phyloP scores from a whole-genome alignment of 2,888 invertebrate species.

The Melikaiella ostensackeni region DNA sequence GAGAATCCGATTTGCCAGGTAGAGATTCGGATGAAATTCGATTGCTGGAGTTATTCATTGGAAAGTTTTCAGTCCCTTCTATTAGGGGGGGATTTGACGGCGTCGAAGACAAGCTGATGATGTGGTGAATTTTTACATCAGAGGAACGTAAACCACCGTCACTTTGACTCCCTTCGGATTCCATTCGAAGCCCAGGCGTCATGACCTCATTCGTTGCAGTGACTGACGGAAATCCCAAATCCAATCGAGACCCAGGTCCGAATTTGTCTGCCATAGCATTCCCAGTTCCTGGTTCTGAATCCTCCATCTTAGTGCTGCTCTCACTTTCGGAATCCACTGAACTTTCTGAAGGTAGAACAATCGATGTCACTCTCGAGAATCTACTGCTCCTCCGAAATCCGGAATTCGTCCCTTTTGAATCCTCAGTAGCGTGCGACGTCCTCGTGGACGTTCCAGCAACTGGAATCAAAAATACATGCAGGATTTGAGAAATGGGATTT shows the following conservation, averaged over 20 bases:
- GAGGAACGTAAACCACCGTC: slow-evolving; percentile 43
- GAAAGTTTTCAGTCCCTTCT: slow-evolving; percentile 40
- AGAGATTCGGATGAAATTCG: slow-evolving; percentile 54
- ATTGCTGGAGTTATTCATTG: slow-evolving; percentile 46
- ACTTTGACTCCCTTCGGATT: slow-evolving; percentile 47
- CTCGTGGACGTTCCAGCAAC: slow-evolving; percentile 65
- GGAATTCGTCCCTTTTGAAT: slow-evolving; percentile 55
- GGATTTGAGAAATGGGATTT: not conserved
- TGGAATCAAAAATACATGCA: slow-evolving; percentile 55
- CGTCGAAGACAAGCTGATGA: slow-evolving; percentile 16
- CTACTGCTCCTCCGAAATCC: slow-evolving; percentile 55
- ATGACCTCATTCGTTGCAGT: slow-evolving; percentile 48
- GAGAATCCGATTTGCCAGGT: slow-evolving; percentile 41
- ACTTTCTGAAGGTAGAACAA: slow-evolving; percentile 41
- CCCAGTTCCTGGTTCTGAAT: slow-evolving; percentile 46
- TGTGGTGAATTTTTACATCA: slow-evolving; percentile 41
- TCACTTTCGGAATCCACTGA: slow-evolving; percentile 42
- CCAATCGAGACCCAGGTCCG: slow-evolving; percentile 50
- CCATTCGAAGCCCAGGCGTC: slow-evolving; percentile 30
- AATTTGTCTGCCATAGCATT: slow-evolving; percentile 48
- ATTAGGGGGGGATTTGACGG: slow-evolving; percentile 18
- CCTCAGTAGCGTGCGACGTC: slow-evolving; percentile 55
- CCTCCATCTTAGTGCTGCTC: slow-evolving; percentile 34
- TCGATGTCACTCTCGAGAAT: slow-evolving; percentile 50
- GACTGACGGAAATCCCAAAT: slow-evolving; percentile 48